Conservation (phyloP, 2,113 vertebrate species). For the Peromyscus maniculatus region DNA sequence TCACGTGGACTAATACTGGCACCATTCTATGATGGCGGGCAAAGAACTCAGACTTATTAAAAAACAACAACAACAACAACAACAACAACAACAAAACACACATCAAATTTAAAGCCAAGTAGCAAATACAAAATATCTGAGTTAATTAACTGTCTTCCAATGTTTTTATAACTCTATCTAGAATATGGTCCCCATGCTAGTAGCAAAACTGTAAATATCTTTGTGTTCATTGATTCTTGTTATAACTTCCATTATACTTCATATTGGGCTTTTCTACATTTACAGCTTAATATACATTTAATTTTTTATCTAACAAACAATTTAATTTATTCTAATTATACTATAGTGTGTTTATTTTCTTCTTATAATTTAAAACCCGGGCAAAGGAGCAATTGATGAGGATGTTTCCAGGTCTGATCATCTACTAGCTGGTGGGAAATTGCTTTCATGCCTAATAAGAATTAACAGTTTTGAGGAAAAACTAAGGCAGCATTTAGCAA, state of each 20-base stretch:
- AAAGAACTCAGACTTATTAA: neutral
- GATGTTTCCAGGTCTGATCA: neutral
- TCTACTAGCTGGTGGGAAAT: neutral
- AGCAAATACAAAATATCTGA: neutral
- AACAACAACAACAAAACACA: too few species aligned
- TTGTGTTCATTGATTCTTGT: neutral
- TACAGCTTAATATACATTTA: neutral
- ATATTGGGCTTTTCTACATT: neutral
- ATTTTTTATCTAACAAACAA: neutral
- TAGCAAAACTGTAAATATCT: neutral
- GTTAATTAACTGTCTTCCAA: neutral
- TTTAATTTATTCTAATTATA: neutral
- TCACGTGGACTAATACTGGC: accelerated
- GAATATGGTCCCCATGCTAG: neutral
- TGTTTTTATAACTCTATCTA: neutral
- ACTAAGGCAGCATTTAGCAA: neutral
- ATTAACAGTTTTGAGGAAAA: neutral
- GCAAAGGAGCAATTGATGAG: neutral
- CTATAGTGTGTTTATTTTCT: neutral
- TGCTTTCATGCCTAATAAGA: constrained; percentile 30
- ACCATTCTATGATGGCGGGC: neutral
- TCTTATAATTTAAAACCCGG: neutral
- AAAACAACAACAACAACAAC: neutral
- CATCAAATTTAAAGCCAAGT: neutral
- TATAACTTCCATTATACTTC: neutral